These are phyloP conservation scores for Physocephala rufipes DNA, from an alignment of 2,888 invertebrate species.

Conservation along the genomic window DNA sequence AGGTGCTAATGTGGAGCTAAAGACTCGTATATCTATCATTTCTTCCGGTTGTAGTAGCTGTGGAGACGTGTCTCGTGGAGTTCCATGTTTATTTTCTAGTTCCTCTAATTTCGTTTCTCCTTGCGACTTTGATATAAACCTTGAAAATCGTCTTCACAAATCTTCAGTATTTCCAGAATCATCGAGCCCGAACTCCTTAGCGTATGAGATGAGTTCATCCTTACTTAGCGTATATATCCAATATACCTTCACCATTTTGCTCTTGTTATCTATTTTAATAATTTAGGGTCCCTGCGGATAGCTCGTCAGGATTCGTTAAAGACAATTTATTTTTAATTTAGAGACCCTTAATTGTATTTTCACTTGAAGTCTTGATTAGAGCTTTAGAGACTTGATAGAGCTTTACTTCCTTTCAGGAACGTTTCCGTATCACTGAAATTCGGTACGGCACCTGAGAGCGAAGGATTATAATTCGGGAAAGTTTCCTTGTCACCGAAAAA, in stretches of 20 bases:
- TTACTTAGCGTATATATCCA: not conserved
- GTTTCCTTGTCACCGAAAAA: too few species aligned
- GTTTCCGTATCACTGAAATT: too few species aligned
- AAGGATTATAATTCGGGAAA: too few species aligned
- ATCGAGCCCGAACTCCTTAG: not conserved
- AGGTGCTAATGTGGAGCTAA: not conserved
- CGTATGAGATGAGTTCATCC: not conserved
- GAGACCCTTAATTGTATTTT: not conserved
- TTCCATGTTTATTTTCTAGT: not conserved
- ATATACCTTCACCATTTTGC: not conserved
- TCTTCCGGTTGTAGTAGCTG: not conserved
- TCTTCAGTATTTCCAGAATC: not conserved
- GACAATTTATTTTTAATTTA: not conserved
- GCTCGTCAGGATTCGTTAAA: too few species aligned
- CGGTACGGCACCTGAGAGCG: too few species aligned
- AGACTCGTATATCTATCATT: not conserved
- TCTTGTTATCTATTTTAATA: not conserved
- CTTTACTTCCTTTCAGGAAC: too few species aligned
- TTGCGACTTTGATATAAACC: not conserved
- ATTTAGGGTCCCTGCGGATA: conserved; percentile 2
- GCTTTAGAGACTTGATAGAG: too few species aligned
- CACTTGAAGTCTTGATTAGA: too few species aligned
- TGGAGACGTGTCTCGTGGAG: not conserved
- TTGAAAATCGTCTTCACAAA: not conserved
- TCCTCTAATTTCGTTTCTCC: not conserved